A percentile compares a stretch with the other conserved stretches of the same genome.
phyloP scores from a whole-genome alignment of 1,140 invertebrate species.

The Drosophila arizonae region DNA sequence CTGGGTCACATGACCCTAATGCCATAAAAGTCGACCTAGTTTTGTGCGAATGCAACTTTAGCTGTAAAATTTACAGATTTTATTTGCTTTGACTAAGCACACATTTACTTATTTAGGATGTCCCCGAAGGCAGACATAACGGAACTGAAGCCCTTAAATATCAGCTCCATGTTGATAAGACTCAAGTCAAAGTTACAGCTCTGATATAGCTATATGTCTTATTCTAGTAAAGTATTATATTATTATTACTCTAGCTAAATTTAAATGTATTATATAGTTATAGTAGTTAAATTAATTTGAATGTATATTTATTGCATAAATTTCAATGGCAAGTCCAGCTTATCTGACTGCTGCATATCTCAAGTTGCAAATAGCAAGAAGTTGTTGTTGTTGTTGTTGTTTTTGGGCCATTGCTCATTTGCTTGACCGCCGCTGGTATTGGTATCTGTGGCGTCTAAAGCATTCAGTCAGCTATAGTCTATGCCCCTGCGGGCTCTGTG shows the following conservation, averaged over 20 bases:
- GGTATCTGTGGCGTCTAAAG: conserved; percentile 25
- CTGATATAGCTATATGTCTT: too few relatives aligned
- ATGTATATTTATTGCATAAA: not conserved
- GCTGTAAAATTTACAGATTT: not conserved
- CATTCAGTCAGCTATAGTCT: not conserved
- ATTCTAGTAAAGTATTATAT: too few relatives aligned
- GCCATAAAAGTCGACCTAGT: conserved; percentile 38
- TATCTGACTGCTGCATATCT: conserved; percentile 18
- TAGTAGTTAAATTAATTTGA: not conserved
- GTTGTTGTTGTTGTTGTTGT: conserved; percentile 3
- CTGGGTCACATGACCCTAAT: too few relatives aligned
- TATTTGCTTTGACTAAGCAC: too few relatives aligned
- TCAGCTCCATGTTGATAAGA: too few relatives aligned
- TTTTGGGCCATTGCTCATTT: conserved; percentile 39
- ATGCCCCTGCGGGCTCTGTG: not conserved
- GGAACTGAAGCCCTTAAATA: too few relatives aligned
- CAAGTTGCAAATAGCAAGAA: not conserved
- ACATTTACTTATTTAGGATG: too few relatives aligned
- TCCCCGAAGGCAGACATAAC: too few relatives aligned
- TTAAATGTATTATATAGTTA: not conserved
- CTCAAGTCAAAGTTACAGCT: too few relatives aligned
- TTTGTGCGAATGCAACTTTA: conserved; percentile 40
- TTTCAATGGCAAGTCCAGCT: not conserved
- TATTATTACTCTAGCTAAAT: too few relatives aligned
- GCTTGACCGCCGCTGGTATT: conserved; percentile 14